Conservation (phyloP, 2,113 vertebrate genomes). For the Himantopus leucocephalus region DNA sequence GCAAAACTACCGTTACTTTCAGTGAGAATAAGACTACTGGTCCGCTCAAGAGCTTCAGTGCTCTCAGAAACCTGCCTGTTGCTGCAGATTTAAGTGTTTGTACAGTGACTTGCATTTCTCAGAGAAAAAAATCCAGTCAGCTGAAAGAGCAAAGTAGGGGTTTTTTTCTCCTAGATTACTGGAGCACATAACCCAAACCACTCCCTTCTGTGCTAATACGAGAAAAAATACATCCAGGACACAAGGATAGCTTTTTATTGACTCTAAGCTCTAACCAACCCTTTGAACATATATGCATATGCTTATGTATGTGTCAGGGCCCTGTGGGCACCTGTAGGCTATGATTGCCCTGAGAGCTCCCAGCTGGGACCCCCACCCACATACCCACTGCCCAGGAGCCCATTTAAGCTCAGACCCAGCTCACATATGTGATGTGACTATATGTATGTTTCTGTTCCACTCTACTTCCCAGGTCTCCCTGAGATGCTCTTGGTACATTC, state of each 20-base stretch:
- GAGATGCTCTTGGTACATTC: rapidly evolving
- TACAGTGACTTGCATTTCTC: background rate
- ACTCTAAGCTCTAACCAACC: background rate
- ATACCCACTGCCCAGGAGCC: background rate
- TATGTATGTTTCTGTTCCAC: rapidly evolving
- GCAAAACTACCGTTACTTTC: background rate
- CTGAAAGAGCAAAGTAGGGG: background rate
- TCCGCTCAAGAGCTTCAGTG: background rate
- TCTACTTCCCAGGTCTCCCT: rapidly evolving
- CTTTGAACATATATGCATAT: background rate
- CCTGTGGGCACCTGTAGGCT: background rate
- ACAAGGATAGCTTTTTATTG: background rate
- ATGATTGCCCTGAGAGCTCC: background rate
- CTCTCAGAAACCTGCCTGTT: background rate
- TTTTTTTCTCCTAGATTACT: background rate
- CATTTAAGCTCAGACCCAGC: background rate
- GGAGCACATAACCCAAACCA: background rate
- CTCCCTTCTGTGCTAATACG: background rate
- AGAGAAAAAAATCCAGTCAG: background rate
- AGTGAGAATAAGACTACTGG: background rate
- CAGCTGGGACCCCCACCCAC: background rate
- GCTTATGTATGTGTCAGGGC: background rate
- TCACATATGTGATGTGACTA: rapidly evolving
- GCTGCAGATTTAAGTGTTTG: background rate
- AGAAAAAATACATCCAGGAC: background rate